These are phyloP conservation scores for Graptemys geographica DNA, from an alignment of 2,797 vertebrate species.

Conservation along the genomic window DNA sequence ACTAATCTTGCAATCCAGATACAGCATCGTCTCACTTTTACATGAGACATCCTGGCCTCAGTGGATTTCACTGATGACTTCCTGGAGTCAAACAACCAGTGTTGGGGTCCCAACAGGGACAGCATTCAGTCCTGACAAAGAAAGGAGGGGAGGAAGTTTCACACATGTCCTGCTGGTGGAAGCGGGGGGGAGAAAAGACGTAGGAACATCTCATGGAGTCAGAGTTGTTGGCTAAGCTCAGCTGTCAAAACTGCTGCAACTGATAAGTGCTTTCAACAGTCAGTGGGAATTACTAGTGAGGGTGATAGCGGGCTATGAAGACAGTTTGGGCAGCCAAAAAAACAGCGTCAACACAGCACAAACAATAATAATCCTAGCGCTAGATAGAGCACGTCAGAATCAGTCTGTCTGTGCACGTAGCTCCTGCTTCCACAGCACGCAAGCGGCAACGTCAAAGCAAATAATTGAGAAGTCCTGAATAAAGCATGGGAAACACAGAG, in stretches of 20 bases:
- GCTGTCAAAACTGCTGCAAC: slow-evolving; percentile 24
- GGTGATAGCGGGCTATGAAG: slow-evolving; percentile 62
- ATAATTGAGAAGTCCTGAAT: background rate
- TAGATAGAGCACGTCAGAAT: background rate
- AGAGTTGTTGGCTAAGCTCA: slow-evolving; percentile 53
- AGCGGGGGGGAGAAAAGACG: background rate
- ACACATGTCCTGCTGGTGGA: slow-evolving; percentile 1
- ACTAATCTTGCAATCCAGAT: background rate
- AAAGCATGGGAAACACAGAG: slow-evolving; percentile 12
- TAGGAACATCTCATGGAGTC: slow-evolving; percentile 27
- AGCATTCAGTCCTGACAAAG: slow-evolving; percentile 63
- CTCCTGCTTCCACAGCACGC: slow-evolving; percentile 48
- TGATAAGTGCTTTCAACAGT: slow-evolving; percentile 61
- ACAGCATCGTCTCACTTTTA: slow-evolving; percentile 15
- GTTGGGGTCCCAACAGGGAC: slow-evolving; percentile 40
- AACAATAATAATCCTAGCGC: background rate
- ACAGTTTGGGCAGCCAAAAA: slow-evolving; percentile 58
- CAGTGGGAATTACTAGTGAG: slow-evolving; percentile 62
- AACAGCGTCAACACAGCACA: background rate
- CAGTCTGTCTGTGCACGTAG: background rate
- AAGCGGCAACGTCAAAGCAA: slow-evolving; percentile 21
- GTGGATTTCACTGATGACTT: slow-evolving; percentile 57
- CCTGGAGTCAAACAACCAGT: slow-evolving; percentile 52
- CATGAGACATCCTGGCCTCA: slow-evolving; percentile 52
- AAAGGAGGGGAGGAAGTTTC: slow-evolving; percentile 71